Conservation (phyloP, 2,113 vertebrate genomes). For the Suricata suricatta region DNA sequence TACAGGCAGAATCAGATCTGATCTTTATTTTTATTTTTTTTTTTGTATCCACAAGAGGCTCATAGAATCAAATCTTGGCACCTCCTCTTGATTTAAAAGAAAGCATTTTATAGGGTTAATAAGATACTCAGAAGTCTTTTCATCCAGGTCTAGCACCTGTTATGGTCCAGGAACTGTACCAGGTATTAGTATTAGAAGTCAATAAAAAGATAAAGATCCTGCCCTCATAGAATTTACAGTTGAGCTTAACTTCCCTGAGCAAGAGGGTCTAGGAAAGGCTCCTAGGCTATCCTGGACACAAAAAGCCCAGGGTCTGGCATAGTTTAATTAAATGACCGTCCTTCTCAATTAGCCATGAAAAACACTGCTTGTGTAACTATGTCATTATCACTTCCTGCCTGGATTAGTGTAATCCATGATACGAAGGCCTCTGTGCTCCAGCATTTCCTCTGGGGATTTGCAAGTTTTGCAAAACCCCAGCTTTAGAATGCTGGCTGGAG, state of each 20-base stretch:
- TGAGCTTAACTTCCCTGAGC: neutral
- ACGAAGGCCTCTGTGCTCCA: conserved; percentile 76
- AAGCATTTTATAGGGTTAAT: conserved; percentile 37
- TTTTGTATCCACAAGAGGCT: neutral
- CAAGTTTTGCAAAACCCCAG: conserved; percentile 76
- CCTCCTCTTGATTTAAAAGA: neutral
- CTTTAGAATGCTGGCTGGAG: conserved; percentile 78
- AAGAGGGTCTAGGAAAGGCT: neutral
- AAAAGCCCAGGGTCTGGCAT: neutral
- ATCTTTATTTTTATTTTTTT: neutral
- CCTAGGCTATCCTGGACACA: neutral
- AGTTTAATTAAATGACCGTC: conserved; percentile 50
- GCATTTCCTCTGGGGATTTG: conserved; percentile 80
- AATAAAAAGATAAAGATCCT: neutral
- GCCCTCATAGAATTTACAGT: neutral
- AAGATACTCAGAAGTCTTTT: conserved; percentile 39
- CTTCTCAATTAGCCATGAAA: conserved; percentile 78
- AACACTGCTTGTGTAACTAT: conserved; percentile 71
- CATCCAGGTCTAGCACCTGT: neutral
- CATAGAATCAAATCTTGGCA: conserved; percentile 31
- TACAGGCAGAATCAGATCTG: conserved; percentile 9
- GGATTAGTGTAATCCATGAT: conserved; percentile 81
- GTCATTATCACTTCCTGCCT: conserved; percentile 81
- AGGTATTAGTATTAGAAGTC: neutral
- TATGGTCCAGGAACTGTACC: neutral